These are phyloP conservation scores for Ramphastos sulfuratus DNA, from an alignment of 2,113 vertebrate genomes.

Conservation along the genomic window DNA sequence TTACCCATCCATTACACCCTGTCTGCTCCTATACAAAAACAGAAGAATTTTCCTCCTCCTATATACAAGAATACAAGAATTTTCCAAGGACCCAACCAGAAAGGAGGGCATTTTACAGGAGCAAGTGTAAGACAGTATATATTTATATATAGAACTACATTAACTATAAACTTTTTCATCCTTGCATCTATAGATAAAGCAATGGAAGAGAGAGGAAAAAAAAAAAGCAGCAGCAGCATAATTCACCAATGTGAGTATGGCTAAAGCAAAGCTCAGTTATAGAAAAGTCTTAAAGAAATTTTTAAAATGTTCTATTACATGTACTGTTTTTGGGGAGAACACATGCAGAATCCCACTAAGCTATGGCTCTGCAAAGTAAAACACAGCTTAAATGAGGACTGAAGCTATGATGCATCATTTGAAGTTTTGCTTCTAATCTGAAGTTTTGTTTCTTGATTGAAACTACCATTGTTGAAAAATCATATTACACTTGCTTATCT, in stretches of 20 bases:
- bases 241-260: not conserved
- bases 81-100: not conserved
- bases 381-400: not conserved
- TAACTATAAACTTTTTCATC: not conserved
- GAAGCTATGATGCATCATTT: not conserved
- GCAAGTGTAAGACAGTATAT: not conserved
- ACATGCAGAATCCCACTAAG: too few species aligned
- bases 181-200: not conserved
- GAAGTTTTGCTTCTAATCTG: too few species aligned
- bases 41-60: too few species aligned
- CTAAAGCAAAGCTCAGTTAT: not conserved
- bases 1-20: not conserved
- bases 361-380: not conserved
- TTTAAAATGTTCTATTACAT: not conserved
- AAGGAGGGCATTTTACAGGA: not conserved
- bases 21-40: not conserved
- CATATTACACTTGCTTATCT: not conserved
- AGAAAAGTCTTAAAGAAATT: not conserved
- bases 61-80: not conserved
- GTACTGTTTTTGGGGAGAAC: too few species aligned
- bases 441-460: not conserved
- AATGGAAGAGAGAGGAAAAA: not conserved
- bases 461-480: constrained; percentile 12
- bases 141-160: not conserved
- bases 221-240: too few species aligned